These are phyloP conservation scores for Dreissena rostriformis DNA, from an alignment of 1,140 invertebrate species.

Conservation along the genomic window DNA sequence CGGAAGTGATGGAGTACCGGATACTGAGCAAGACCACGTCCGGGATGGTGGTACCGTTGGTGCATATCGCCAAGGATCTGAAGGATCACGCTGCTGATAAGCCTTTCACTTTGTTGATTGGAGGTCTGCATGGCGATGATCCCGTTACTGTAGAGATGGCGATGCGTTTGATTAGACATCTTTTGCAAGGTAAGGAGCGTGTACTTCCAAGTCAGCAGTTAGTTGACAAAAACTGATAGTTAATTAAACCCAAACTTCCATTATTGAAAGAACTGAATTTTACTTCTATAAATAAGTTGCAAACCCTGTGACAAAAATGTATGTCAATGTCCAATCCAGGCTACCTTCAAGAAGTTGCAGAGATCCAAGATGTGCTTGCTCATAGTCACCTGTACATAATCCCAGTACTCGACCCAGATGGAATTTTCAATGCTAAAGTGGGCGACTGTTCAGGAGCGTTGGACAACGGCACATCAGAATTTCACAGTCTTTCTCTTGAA, in stretches of 20 bases:
- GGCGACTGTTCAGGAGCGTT: constrained; percentile 92
- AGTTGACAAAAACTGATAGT: not conserved
- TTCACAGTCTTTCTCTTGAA: constrained; percentile 53
- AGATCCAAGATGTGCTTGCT: constrained; percentile 88
- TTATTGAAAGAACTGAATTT: no score
- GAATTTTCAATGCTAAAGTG: constrained; percentile 92
- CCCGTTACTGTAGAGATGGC: constrained; percentile 92
- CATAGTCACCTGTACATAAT: constrained; percentile 95
- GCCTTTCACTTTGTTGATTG: constrained; percentile 88
- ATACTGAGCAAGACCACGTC: constrained; percentile 84
- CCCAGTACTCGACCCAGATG: constrained; percentile 91
- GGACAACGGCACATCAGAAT: constrained; percentile 82
- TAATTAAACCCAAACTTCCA: no score
- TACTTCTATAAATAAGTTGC: no score
- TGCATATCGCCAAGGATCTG: constrained; percentile 65
- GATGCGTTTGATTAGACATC: constrained; percentile 90
- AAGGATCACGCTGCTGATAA: constrained; percentile 60
- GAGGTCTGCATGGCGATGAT: constrained; percentile 92
- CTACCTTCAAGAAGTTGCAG: constrained; percentile 32
- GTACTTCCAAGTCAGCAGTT: no score
- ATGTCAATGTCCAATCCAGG: constrained; percentile 3
- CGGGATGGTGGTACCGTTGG: constrained; percentile 80
- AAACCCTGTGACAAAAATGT: no score
- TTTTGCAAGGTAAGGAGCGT: constrained; percentile 83
- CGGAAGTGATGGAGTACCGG: constrained; percentile 84